Base-by-base conservation (phyloP, 2,797 vertebrate species). In the Esox lucius region DNA sequence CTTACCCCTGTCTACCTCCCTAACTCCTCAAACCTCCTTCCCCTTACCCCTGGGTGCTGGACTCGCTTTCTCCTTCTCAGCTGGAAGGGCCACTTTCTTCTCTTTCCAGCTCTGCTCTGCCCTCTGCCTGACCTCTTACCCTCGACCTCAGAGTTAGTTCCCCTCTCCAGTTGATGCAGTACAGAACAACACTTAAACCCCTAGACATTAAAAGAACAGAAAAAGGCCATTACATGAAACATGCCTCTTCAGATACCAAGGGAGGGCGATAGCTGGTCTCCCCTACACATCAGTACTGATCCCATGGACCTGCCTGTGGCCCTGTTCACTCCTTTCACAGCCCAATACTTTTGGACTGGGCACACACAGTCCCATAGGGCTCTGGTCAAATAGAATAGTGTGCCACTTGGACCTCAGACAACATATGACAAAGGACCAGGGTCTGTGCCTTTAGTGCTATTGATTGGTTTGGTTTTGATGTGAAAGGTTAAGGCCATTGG, bases 401-500 rank as follows among this genome's bases (percentile, higher is more conserved):
- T 53, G 19, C 51, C 51, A 53, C n/a, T 53, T 53, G 19, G 51
- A 8, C 6, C 2, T 5, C 6, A 53, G 5, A 0, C 19, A 53
- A n/a, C 51, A 9, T 53, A 19, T 53, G 17, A 53, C 17, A 19
- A 51, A 51, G 51, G 85, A 83, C 24, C 85, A 83, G 64, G 84
- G 79, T 82, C 77, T 19, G 75, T 69, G 90, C 93, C 19, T 93
- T 93, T 94, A 92, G 93, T 91, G 89, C 88, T 90, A 94, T 94
- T 90, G 94, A 94, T 92, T 92, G 89, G 89, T n/a, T 92, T 92
- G 88, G 89, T 86, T 93, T 92, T 94, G 92, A 94, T 92, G 87
- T 64, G 77, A 92, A 93, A 93, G 92, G 92, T 94, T 90, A 88
- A 68, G 84, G 76, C 71, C 80, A 87, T 35, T 53, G 51, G 82